Evolutionary conservation across 1,140 invertebrate genomes (phyloP).

Genomic region (Pseudobourletiella spinata): DNA sequence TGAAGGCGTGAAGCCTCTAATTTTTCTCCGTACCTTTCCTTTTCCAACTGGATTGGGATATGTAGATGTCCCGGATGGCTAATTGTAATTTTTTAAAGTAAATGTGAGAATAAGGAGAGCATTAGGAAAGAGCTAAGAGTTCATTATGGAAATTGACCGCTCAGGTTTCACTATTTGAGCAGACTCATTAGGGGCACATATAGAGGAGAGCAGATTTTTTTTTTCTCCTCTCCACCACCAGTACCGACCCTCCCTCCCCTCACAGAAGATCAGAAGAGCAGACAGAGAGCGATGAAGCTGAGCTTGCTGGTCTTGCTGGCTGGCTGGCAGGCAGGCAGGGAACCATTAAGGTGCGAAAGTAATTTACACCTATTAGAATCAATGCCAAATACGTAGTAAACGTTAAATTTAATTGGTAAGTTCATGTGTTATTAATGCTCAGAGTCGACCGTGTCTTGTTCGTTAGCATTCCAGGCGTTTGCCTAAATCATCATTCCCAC

Average conservation of each 20-base stretch:
- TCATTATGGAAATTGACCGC: constrained; percentile 3
- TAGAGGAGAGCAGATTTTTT: not conserved
- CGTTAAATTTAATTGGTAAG: not conserved
- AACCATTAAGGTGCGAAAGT: not conserved
- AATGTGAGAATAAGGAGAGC: constrained; percentile 2
- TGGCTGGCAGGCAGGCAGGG: too few species aligned
- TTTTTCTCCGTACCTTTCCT: not conserved
- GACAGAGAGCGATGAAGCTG: too few species aligned
- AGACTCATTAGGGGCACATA: not conserved
- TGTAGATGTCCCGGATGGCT: not conserved
- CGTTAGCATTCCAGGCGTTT: not conserved
- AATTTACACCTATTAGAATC: constrained; percentile 8
- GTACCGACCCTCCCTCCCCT: too few species aligned
- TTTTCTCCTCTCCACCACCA: too few species aligned
- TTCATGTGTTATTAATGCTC: constrained; percentile 3
- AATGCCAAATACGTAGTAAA: constrained; percentile 4
- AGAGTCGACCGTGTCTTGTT: not conserved
- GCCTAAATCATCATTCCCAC: not conserved
- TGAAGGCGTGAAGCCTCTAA: not conserved
- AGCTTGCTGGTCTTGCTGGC: too few species aligned
- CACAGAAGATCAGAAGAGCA: too few species aligned
- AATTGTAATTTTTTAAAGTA: not conserved
- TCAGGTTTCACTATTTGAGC: not conserved
- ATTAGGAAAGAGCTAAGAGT: constrained; percentile 3
- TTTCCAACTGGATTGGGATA: not conserved